Base-by-base conservation (phyloP, 1,140 invertebrate genomes). In the Prorops nasuta region DNA sequence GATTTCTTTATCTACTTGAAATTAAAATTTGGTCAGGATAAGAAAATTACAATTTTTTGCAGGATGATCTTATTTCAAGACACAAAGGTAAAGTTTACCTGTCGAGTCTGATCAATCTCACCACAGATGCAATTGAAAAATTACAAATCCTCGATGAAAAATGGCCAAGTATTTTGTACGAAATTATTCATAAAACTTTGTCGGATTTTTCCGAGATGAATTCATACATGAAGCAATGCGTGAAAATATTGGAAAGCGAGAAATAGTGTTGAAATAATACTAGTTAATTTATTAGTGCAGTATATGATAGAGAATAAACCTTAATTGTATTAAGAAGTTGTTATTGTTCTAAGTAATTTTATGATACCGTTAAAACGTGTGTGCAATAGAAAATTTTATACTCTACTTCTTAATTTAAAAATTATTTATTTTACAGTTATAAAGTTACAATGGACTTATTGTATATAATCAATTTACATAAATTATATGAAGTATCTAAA, bases 161-260 rank as follows among this genome's bases (percentile, higher is more conserved):
- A 55, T 92, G 90, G 90, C 84, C 87, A 17, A 77, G 74, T 32
- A 83, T 92, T 60, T 78, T 93, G 14, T 72, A 84, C 17, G 86
- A 90, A 63, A 83, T 91, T 64, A 82, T 92, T 50, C 80, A 83
- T 54, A 84, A 88, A 49, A 88, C 88, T 6, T 71, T 93, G 24
- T 76, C 82, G 17, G 89, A 92, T 70, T 92, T 88, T 64, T 83
- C 86, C 7, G 80, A 91, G 51, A 80, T 92, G 72, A 84, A 91
- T 59, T 69, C 79, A 19, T 91, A 92, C 62, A 86, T 91, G 75
- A 88, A 89, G 64, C 60, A 46, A 14, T 68, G 65, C 24, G 69
- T 54, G 32, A 56, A 55, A 44, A 66, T 59, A 43, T 59, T 74
- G 37, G 53, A 70, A 32, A 53, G 16, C 37, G 60, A 67, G 44